Percentiles rank a stretch among this genome's conserved stretches.
Evolutionary conservation across 2,797 vertebrate species (phyloP).

Genomic region (Eremophila alpestris): DNA sequence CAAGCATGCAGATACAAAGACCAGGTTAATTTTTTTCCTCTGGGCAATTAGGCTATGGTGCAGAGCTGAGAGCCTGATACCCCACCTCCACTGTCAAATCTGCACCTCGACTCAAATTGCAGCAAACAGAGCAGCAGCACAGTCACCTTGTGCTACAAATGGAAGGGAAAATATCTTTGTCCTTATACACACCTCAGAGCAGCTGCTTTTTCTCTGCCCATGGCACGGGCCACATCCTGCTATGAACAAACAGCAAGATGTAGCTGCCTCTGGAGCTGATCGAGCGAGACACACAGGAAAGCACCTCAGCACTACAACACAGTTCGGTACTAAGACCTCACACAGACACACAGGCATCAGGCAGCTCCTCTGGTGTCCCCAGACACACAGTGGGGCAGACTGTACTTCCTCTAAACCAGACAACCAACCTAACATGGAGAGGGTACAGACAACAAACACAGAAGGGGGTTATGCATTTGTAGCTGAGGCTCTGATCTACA

Average conservation of each 20-base stretch:
- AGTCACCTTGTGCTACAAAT: constrained; percentile 37
- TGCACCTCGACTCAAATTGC: neutral
- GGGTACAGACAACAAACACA: constrained; percentile 2
- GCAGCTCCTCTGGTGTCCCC: neutral
- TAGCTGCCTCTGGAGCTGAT: neutral
- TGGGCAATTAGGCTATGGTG: neutral
- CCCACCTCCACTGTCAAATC: neutral
- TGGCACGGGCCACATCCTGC: neutral
- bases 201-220: neutral
- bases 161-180: neutral
- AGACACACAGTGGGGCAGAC: neutral
- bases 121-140: neutral
- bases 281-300: accelerated
- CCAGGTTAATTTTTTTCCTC: neutral
- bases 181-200: neutral
- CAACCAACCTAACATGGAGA: neutral
- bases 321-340: neutral
- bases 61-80: neutral
- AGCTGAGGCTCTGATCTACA: neutral
- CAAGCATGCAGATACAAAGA: neutral
- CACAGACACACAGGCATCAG: neutral
- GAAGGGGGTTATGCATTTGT: neutral
- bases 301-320: neutral
- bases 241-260: neutral
- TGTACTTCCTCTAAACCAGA: neutral